These are phyloP conservation scores for Stratiomys singularior DNA, from an alignment of 2,888 invertebrate species.

Conservation along the genomic window DNA sequence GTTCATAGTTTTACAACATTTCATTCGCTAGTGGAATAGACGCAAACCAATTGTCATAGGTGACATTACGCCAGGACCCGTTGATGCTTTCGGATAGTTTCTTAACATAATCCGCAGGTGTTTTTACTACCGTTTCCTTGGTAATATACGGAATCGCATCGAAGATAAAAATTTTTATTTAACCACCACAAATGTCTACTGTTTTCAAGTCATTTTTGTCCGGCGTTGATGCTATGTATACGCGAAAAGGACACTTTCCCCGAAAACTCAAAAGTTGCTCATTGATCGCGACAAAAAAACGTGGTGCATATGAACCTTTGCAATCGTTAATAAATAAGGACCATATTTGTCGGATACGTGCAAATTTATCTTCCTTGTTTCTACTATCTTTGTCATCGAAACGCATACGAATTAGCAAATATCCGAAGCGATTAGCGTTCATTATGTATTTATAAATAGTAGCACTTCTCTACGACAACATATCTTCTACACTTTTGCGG, in stretches of 20 bases:
- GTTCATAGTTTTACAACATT: too few relatives aligned
- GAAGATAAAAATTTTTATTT: neutral
- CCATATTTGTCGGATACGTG: slow-evolving; percentile 10
- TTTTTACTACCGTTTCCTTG: slow-evolving; percentile 20
- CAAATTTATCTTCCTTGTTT: slow-evolving; percentile 5
- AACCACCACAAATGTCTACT: slow-evolving; percentile 3
- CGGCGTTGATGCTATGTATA: slow-evolving; percentile 11
- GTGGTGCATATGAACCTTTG: slow-evolving; percentile 1
- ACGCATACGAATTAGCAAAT: slow-evolving; percentile 5
- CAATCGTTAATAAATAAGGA: neutral
- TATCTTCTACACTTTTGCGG: slow-evolving; percentile 14
- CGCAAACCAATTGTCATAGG: too few relatives aligned
- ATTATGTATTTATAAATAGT: neutral
- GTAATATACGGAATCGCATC: slow-evolving; percentile 16
- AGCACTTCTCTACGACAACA: neutral
- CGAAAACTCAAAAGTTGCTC: slow-evolving; percentile 21
- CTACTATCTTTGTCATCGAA: slow-evolving; percentile 14
- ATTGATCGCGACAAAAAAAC: slow-evolving; percentile 3
- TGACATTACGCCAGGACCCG: too few relatives aligned
- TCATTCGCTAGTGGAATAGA: too few relatives aligned
- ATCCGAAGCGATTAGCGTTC: neutral
- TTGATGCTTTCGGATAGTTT: slow-evolving; percentile 23
- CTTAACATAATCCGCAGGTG: slow-evolving; percentile 10
- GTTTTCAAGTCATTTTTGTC: neutral
- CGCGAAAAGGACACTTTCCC: slow-evolving; percentile 10